Base-by-base conservation (phyloP, 2,888 invertebrate genomes). In the Autographa gamma region DNA sequence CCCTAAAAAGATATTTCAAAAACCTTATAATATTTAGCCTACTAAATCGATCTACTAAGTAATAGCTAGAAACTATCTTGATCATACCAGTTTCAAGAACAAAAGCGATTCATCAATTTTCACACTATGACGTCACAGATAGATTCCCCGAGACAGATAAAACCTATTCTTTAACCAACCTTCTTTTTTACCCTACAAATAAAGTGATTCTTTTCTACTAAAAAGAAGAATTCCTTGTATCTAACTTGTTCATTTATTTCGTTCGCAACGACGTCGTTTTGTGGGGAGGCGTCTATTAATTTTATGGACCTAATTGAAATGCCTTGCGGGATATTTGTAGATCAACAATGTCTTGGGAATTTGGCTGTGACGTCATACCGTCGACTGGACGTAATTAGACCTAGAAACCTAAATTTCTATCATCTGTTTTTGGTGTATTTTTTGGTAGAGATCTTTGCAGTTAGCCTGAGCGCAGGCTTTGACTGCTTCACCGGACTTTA, bases 231-330 rank as follows among this genome's bases (percentile, higher is more conserved):
- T 56, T 73, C 60, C 64, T n/a, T 61, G 34, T 31, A 25, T 11
- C 3, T 52, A 58, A 66, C 43, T n/a, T 43, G 59, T 70, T 69
- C 70, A 74, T 78, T 78, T 63, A 66, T 66, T 61, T 8, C 31
- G 5, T 56, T 25, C 54, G 6, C n/a, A 34, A 31, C 56, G 74
- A 74, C 61, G 48, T 61, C 58, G 52, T 78, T 56, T 69, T 70
- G 25, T 18, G 9, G 16, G n/a, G 38, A 25, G 34, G 41, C 11
- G 32, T 19, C 76, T 48, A 71, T 79, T 63, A 77, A 65, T 79
- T 77, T 61, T 59, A 77, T 68, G 66, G 32, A 43, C 25, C 32
- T 48, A 68, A 77, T 77, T 75, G 65, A 67, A 63, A 63, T 63
- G 58, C 19, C 58, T 70, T 16, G 32, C 14, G 59, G 59, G 34